Conservation (phyloP, 1,140 invertebrate genomes). For the Eulimnadia texana region DNA sequence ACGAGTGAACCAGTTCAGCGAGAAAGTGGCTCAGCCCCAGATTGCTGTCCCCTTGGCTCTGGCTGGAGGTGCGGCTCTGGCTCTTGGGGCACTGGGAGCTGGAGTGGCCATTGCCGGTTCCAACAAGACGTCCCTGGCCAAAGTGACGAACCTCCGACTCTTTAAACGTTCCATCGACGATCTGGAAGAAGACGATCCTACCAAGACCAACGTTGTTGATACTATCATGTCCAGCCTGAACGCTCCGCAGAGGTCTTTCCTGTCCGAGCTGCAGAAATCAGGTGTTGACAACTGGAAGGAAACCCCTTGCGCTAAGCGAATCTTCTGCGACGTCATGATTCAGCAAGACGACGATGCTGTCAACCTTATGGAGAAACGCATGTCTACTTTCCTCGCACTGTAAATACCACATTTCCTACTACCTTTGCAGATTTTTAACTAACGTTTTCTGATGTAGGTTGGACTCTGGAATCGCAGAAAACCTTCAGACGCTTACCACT, state of each 20-base stretch:
- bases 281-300: constrained; percentile 46
- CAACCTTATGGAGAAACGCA: constrained; percentile 59
- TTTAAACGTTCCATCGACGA: constrained; percentile 6
- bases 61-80: constrained; percentile 58
- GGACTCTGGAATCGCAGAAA: constrained; percentile 7
- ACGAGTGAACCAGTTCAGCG: constrained; percentile 12
- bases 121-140: not conserved
- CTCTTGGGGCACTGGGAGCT: constrained; percentile 58
- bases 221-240: constrained; percentile 40
- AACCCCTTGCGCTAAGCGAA: constrained; percentile 53
- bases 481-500: constrained; percentile 6
- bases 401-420: constrained; percentile 37
- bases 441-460: constrained; percentile 2
- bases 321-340: constrained; percentile 57
- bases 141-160: too few relatives aligned
- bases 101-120: constrained; percentile 27
- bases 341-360: constrained; percentile 44
- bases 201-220: constrained; percentile 24
- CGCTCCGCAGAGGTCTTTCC: constrained; percentile 27
- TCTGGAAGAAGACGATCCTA: constrained; percentile 6
- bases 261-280: constrained; percentile 23
- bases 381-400: constrained; percentile 48
- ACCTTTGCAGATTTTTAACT: not conserved
- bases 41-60: constrained; percentile 37
- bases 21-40: constrained; percentile 12